Evolutionary conservation across 2,797 vertebrate species (phyloP).

Genomic region (Peromyscus nudipes): DNA sequence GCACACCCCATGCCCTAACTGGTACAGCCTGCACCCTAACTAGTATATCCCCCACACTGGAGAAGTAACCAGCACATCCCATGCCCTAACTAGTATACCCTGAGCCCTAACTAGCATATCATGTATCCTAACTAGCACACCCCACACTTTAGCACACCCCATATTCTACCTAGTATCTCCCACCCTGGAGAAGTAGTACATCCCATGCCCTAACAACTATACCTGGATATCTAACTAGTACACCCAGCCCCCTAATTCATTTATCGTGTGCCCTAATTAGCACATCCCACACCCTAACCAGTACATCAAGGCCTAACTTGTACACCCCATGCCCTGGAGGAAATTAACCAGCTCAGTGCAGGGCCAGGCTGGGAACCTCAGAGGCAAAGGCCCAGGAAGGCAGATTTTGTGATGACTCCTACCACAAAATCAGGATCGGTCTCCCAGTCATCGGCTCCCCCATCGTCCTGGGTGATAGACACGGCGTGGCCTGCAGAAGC

Average conservation of each 20-base stretch:
- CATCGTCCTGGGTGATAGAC: slow-evolving; percentile 89
- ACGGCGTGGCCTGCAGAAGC: slow-evolving; percentile 93
- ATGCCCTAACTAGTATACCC: not conserved
- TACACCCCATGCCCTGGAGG: not conserved
- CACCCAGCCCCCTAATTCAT: not conserved
- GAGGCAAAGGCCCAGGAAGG: not conserved
- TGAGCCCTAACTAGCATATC: no score
- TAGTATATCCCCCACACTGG: not conserved
- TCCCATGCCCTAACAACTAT: no score
- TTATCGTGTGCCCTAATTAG: not conserved
- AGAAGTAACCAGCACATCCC: not conserved
- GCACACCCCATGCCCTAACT: not conserved
- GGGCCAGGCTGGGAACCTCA: not conserved
- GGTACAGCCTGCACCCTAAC: not conserved
- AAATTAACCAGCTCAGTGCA: not conserved
- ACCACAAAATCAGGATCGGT: slow-evolving; percentile 99
- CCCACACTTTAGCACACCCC: not conserved
- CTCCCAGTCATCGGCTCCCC: slow-evolving; percentile 96
- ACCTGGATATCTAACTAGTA: not conserved
- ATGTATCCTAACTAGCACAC: no score
- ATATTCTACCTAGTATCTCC: not conserved
- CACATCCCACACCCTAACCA: not conserved
- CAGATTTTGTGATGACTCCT: not conserved
- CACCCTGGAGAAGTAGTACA: no score
- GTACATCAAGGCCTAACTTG: not conserved